Conservation (phyloP, 1,140 invertebrate species). For the Nasonia giraulti region DNA sequence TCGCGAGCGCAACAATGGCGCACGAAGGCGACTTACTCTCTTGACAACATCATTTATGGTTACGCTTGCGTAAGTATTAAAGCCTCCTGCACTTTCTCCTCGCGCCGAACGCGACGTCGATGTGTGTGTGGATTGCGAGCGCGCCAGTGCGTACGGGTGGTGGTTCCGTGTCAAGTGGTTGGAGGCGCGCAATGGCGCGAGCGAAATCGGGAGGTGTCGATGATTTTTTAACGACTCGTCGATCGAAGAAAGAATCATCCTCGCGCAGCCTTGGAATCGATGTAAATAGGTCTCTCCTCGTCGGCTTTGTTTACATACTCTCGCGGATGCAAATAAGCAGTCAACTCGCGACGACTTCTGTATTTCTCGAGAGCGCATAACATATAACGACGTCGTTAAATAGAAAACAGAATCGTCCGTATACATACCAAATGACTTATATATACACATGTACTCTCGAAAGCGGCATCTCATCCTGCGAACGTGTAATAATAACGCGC, state of each 20-base stretch:
- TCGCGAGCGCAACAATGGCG: constrained; percentile 34
- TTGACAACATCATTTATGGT: constrained; percentile 73
- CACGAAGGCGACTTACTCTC: constrained; percentile 53
- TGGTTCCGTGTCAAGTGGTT: constrained; percentile 3
- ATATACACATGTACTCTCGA: neutral
- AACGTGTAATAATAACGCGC: neutral
- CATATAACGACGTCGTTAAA: no score
- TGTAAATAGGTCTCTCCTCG: neutral
- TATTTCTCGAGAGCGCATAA: neutral
- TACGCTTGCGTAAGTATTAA: constrained; percentile 66
- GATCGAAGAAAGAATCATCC: neutral
- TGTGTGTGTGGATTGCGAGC: neutral
- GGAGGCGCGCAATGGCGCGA: no score
- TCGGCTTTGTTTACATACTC: neutral
- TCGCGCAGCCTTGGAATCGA: neutral
- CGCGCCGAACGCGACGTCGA: constrained; percentile 12
- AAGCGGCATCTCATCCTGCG: neutral
- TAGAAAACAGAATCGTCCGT: neutral
- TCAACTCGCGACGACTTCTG: neutral
- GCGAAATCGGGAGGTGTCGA: no score
- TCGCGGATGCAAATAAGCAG: neutral
- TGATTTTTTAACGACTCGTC: no score
- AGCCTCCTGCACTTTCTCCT: constrained; percentile 70
- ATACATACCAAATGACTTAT: neutral
- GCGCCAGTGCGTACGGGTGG: neutral